A percentile compares a stretch with the other conserved stretches of the same genome.
Conservation (phyloP, 2,888 invertebrate species). For the Melikaiella ostensackeni region DNA sequence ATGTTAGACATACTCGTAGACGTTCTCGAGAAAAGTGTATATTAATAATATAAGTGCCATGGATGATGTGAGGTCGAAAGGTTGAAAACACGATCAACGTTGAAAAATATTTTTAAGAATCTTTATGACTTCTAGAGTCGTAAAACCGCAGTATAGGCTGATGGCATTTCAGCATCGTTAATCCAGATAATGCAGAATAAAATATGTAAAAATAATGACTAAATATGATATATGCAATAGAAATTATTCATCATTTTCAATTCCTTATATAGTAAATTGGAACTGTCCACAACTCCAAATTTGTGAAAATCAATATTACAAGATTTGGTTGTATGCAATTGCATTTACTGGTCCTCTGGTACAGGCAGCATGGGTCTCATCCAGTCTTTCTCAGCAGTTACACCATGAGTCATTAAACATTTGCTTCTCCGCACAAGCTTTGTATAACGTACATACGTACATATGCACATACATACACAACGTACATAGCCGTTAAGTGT, state of each 20-base stretch:
- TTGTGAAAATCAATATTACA: conserved; percentile 21
- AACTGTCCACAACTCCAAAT: not conserved
- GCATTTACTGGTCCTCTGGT: conserved; percentile 15
- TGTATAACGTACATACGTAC: not conserved
- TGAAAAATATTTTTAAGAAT: conserved; percentile 4
- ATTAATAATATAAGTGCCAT: conserved; percentile 25
- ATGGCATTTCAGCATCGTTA: not conserved
- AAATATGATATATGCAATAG: no score
- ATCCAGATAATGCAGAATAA: not conserved
- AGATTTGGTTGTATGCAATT: conserved; percentile 2
- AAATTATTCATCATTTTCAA: no score
- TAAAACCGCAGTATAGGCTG: not conserved
- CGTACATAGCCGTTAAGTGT: conserved; percentile 7
- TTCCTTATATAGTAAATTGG: conserved; percentile 2
- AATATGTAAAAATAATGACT: not conserved
- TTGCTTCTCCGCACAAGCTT: conserved; percentile 9
- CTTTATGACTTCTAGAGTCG: conserved; percentile 13
- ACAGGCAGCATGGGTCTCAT: not conserved
- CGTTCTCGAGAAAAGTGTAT: conserved; percentile 18
- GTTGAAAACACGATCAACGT: conserved; percentile 3
- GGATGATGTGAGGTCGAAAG: conserved; percentile 27
- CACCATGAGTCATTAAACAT: conserved; percentile 35
- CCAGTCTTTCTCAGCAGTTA: not conserved
- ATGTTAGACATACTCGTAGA: not conserved
- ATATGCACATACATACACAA: no score